Conservation (phyloP, 2,113 vertebrate species). For the Theropithecus gelada region DNA sequence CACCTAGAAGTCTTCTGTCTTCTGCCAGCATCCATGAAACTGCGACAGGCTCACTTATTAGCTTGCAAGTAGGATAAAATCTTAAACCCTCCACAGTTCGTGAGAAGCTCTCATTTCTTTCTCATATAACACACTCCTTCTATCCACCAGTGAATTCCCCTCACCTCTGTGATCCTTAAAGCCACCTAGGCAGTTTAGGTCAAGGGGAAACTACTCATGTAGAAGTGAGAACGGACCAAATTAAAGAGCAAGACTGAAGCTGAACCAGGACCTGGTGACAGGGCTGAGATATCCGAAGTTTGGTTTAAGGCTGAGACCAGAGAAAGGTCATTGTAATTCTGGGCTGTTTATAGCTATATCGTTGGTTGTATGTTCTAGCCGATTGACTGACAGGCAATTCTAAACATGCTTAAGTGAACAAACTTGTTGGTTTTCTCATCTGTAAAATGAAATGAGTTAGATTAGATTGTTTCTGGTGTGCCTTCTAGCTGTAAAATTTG, state of each 20-base stretch:
- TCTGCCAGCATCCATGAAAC: neutral
- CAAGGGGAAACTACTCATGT: neutral
- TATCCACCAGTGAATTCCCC: neutral
- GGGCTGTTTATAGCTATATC: neutral
- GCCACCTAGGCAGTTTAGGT: neutral
- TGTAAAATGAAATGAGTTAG: neutral
- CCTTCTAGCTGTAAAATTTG: neutral
- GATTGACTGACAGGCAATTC: neutral
- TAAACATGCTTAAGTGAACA: slow-evolving; percentile 23
- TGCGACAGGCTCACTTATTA: neutral
- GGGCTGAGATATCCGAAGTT: neutral
- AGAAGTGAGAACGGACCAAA: slow-evolving; percentile 11
- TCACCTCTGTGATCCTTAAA: neutral
- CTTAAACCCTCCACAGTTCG: neutral
- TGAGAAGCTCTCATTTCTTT: neutral
- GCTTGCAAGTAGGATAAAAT: neutral
- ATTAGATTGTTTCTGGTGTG: neutral
- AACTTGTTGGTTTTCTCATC: neutral
- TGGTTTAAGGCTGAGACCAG: neutral
- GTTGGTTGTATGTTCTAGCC: neutral
- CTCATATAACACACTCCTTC: neutral
- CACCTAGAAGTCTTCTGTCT: neutral
- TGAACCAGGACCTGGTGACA: neutral
- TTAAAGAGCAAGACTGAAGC: slow-evolving; percentile 21
- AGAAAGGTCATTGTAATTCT: neutral